Evolutionary conservation across 2,113 vertebrate species (phyloP).

Genomic region (Epinephelus moara): DNA sequence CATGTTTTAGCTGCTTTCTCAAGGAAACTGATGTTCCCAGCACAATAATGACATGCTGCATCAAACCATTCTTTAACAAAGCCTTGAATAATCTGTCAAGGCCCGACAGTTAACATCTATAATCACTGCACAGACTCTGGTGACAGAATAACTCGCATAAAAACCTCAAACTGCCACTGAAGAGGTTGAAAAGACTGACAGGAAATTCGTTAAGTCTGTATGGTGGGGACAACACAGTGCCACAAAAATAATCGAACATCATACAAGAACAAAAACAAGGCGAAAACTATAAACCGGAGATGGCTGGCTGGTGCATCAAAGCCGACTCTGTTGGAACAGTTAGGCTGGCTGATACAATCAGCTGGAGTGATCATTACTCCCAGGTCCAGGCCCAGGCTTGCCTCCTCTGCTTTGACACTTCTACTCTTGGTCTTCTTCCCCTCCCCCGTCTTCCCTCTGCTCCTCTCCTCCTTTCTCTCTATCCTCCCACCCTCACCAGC

Average conservation of each 20-base stretch:
- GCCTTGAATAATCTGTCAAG: not conserved
- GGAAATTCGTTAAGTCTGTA: not conserved
- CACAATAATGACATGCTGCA: not conserved
- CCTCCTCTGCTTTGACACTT: conserved; percentile 78
- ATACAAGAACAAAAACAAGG: not conserved
- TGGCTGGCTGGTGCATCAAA: conserved; percentile 28
- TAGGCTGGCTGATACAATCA: conserved; percentile 75
- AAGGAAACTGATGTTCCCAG: not conserved
- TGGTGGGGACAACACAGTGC: not conserved
- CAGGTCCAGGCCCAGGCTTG: conserved; percentile 77
- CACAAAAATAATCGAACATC: not conserved
- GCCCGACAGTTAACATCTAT: not conserved
- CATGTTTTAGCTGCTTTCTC: not conserved
- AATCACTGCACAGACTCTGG: not conserved
- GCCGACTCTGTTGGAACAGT: conserved; percentile 42
- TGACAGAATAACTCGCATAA: not conserved
- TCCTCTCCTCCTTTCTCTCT: conserved; percentile 38
- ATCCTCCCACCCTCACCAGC: conserved; percentile 58
- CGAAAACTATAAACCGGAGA: conserved; percentile 20
- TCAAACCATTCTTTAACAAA: not conserved
- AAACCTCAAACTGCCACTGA: not conserved
- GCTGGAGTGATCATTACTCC: conserved; percentile 76
- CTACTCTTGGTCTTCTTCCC: conserved; percentile 62
- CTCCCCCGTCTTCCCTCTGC: conserved; percentile 63
- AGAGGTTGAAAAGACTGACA: not conserved